phyloP scores from a whole-genome alignment of 37 sponge, comb jelly and placozoan species.

The Aphrocallistes beatrix region DNA sequence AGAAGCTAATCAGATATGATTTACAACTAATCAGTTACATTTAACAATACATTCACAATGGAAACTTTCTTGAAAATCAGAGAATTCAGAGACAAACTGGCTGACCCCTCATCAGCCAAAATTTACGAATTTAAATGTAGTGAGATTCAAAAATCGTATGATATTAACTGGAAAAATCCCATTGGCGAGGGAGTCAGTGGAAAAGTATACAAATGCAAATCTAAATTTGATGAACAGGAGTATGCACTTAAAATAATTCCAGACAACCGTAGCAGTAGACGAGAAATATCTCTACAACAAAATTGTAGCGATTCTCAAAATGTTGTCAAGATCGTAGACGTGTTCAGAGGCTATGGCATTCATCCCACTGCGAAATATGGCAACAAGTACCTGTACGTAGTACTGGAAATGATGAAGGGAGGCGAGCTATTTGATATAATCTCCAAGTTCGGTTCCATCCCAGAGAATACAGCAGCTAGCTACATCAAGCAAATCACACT shows the following conservation, averaged over 20 bases:
- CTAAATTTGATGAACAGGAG: neutral
- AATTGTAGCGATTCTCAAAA: neutral
- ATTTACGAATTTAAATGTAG: neutral
- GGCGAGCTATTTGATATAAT: neutral
- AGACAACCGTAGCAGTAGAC: neutral
- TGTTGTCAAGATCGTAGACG: neutral
- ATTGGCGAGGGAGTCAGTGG: slow-evolving; percentile 11
- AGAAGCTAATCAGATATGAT: no score
- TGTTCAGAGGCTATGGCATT: neutral
- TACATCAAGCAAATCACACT: neutral
- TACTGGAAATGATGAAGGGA: slow-evolving; percentile 3
- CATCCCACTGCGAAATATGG: neutral
- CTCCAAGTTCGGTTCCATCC: neutral
- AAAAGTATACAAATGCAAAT: neutral
- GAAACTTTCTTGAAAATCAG: neutral
- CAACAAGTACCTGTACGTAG: neutral
- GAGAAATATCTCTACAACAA: neutral
- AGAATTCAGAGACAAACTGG: neutral
- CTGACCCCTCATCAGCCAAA: neutral
- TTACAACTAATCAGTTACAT: no score
- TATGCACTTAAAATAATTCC: neutral
- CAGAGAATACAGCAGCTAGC: neutral
- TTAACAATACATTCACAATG: neutral
- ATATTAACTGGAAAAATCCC: neutral
- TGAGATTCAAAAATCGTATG: neutral